These are phyloP conservation scores for Epinephelus fuscoguttatus DNA, from an alignment of 2,113 vertebrate genomes.

Conservation along the genomic window DNA sequence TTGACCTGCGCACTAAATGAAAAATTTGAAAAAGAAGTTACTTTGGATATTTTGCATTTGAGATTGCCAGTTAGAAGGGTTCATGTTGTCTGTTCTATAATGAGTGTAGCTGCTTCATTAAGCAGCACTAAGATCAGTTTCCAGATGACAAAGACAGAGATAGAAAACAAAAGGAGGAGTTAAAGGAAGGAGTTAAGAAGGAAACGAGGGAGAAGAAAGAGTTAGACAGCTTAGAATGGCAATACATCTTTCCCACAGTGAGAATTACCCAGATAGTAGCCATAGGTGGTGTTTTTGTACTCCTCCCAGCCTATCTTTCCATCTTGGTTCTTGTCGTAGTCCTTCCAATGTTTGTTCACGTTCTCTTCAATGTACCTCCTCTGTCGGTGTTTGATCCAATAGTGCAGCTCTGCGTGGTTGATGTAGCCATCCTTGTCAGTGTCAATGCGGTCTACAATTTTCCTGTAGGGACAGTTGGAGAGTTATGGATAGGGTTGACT, in stretches of 20 bases:
- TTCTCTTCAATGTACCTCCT: constrained; percentile 92
- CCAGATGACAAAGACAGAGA: not conserved
- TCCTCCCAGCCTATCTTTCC: constrained; percentile 90
- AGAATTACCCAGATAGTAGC: constrained; percentile 86
- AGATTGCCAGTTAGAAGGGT: too few species aligned
- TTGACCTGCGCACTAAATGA: too few species aligned
- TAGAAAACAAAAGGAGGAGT: not conserved
- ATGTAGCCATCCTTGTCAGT: constrained; percentile 87
- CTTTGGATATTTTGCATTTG: too few species aligned
- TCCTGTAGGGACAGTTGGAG: constrained; percentile 76
- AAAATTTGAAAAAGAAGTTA: too few species aligned
- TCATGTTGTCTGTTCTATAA: too few species aligned
- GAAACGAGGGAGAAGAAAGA: not conserved
- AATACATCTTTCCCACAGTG: not conserved
- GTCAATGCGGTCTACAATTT: constrained; percentile 93
- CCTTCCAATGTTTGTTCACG: constrained; percentile 91
- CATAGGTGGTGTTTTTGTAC: constrained; percentile 92
- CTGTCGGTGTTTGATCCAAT: constrained; percentile 93
- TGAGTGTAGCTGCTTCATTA: too few species aligned
- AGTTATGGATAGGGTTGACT: not conserved
- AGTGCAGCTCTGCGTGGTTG: constrained; percentile 86
- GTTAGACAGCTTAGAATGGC: not conserved
- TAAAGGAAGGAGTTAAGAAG: not conserved
- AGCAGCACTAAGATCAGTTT: not conserved
- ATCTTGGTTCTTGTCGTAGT: constrained; percentile 91